Percentiles rank a stretch among this genome's conserved stretches.
Evolutionary conservation across 2,797 vertebrate genomes (phyloP).

Genomic region (Borostomias antarcticus): DNA sequence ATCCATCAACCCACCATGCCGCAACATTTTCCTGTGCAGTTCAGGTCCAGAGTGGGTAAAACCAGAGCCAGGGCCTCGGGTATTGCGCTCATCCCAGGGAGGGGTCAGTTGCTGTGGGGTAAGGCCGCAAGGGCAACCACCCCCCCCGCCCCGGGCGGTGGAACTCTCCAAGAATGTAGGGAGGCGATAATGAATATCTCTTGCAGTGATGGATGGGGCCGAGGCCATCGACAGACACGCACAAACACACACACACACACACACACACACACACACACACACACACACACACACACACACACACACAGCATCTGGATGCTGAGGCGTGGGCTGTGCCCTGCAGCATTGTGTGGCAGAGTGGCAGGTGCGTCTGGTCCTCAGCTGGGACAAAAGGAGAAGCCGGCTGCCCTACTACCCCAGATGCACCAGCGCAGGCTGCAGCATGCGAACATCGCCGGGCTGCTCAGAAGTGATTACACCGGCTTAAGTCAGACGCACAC

Average conservation of each 20-base stretch:
- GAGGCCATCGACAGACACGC: constrained; percentile 31
- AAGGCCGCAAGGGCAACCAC: constrained; percentile 49
- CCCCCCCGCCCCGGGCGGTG: constrained; percentile 51
- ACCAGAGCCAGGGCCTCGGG: not conserved
- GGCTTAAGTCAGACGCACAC: constrained; percentile 34
- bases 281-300: constrained; percentile 11
- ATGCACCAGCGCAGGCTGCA: constrained; percentile 44
- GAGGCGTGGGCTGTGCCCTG: constrained; percentile 37
- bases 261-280: constrained; percentile 5
- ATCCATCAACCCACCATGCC: constrained; percentile 24
- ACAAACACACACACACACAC: constrained; percentile 13
- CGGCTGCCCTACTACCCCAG: constrained; percentile 60
- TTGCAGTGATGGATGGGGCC: constrained; percentile 71
- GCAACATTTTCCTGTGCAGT: constrained; percentile 24
- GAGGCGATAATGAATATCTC: constrained; percentile 66
- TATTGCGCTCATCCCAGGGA: not conserved
- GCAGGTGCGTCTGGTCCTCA: constrained; percentile 49
- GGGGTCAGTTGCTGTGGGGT: constrained; percentile 18
- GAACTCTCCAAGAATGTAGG: constrained; percentile 75
- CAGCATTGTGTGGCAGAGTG: constrained; percentile 47
- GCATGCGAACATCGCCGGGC: not conserved
- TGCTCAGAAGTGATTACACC: constrained; percentile 17
- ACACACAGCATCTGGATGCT: constrained; percentile 55
- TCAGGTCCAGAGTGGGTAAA: constrained; percentile 13
- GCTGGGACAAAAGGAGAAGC: constrained; percentile 52